Conservation (phyloP, 2,888 invertebrate species). For the Acanthosepion esculentum region DNA sequence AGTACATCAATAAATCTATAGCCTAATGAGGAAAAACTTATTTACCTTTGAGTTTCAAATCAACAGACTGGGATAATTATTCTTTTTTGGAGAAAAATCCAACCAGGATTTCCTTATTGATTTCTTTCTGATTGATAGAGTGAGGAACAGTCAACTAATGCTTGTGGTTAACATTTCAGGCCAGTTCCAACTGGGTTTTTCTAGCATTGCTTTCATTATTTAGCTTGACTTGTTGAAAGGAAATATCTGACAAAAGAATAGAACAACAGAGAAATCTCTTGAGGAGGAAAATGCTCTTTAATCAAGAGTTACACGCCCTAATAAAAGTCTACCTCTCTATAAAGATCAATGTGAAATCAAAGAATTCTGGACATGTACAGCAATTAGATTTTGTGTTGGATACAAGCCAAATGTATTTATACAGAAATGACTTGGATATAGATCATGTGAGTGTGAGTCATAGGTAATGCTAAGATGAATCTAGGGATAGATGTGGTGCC, state of each 20-base stretch:
- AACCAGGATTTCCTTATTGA: too few species aligned
- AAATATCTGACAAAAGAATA: neutral
- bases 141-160: too few species aligned
- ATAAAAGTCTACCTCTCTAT: neutral
- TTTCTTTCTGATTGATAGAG: too few species aligned
- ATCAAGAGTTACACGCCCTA: neutral
- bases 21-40: too few species aligned
- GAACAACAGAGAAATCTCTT: neutral
- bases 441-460: neutral
- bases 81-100: too few species aligned
- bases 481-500: neutral
- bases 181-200: too few species aligned
- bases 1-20: too few species aligned
- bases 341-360: neutral
- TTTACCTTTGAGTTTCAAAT: too few species aligned
- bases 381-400: neutral
- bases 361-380: neutral
- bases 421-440: neutral
- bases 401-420: neutral
- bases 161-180: too few species aligned
- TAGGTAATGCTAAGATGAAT: neutral
- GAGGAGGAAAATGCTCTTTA: neutral
- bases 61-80: too few species aligned
- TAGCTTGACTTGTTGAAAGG: too few species aligned
- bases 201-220: too few species aligned